Percentiles rank a stretch among this genome's conserved stretches.
Conservation (phyloP, 2,113 vertebrate genomes). For the Tupaia tana region DNA sequence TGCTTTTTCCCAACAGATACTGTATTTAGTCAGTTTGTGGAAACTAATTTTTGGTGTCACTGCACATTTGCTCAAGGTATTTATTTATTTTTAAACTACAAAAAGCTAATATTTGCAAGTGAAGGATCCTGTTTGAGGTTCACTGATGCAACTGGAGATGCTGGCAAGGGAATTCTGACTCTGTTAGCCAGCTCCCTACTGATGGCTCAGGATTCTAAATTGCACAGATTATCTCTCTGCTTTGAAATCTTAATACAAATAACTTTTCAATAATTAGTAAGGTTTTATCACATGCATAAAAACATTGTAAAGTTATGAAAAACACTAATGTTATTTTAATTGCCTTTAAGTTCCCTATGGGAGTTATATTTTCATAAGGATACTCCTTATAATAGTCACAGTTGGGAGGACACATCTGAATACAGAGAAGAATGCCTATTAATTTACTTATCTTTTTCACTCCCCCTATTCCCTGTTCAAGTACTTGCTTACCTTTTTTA, state of each 20-base stretch:
- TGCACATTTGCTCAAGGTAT: constrained; percentile 65
- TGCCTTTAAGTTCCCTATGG: constrained; percentile 73
- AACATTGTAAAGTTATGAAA: constrained; percentile 70
- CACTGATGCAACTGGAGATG: constrained; percentile 43
- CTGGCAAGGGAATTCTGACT: constrained; percentile 50
- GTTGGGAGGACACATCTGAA: constrained; percentile 63
- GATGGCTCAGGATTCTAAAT: constrained; percentile 73
- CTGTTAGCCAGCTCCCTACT: constrained; percentile 22
- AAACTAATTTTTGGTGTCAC: constrained; percentile 71
- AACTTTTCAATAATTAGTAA: constrained; percentile 78
- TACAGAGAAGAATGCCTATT: constrained; percentile 60
- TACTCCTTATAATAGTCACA: constrained; percentile 72
- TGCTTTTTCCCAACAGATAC: constrained; percentile 61
- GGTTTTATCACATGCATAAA: constrained; percentile 73
- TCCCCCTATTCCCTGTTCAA: not conserved
- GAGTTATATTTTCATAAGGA: constrained; percentile 75
- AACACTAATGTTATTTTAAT: constrained; percentile 79
- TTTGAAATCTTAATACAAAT: constrained; percentile 68
- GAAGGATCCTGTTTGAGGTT: constrained; percentile 19
- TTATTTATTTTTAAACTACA: constrained; percentile 68
- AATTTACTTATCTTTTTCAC: constrained; percentile 70
- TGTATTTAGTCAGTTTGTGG: constrained; percentile 63
- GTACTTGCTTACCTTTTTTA: not conserved
- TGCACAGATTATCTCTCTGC: constrained; percentile 59
- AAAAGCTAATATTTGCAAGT: constrained; percentile 63